Base-by-base conservation (phyloP, 2,888 invertebrate species). In the Morinoia aosen region DNA sequence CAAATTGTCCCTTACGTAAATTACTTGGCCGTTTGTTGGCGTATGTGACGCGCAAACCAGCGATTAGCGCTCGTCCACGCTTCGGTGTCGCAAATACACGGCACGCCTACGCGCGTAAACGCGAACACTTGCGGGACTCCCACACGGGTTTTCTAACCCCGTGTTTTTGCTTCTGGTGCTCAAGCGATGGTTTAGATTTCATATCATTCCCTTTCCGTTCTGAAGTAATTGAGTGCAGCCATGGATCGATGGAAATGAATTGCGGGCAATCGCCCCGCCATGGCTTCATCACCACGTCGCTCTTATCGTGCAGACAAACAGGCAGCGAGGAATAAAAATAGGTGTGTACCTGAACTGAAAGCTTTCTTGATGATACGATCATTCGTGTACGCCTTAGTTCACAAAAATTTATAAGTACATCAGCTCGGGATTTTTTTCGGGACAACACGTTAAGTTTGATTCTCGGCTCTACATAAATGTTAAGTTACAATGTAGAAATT, bases 11-110 rank as follows among this genome's bases (percentile, higher is more conserved):
- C 33, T 10, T 76, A 76, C 25, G 76, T 16, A 25, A 76, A 76
- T 76, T 76, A 76, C 76, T 76, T 33, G 76, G 76, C 76, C 33
- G 76, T 76, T 76, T 76, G 76, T 76, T 76, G 10, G 33, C 16
- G 76, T 76, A 76, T 76, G 76, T 76, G 76, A 76, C 76, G 76
- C 76, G 76, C 76, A 76, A 76, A 76, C 76, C 76, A 76, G 76
- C 76, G 16, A 76, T 76, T 76, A 76, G 76, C 76, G 76, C 76
- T 76, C 76, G 33, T 76, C 25, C 76, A 76, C 33, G 76, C 76
- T 76, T 33, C 76, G 76, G 76, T 76, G 25, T 76, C 76, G 76
- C 76, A 76, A 76, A 33, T 76, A 33, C 76, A 76, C 10, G 33
- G 76, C 33, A 76, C 76, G 10, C 76, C 76, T 76, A 76, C 76